Percentiles rank a stretch among this genome's conserved stretches.
Conservation (phyloP, 2,888 invertebrate genomes). For the Pterostichus niger region DNA sequence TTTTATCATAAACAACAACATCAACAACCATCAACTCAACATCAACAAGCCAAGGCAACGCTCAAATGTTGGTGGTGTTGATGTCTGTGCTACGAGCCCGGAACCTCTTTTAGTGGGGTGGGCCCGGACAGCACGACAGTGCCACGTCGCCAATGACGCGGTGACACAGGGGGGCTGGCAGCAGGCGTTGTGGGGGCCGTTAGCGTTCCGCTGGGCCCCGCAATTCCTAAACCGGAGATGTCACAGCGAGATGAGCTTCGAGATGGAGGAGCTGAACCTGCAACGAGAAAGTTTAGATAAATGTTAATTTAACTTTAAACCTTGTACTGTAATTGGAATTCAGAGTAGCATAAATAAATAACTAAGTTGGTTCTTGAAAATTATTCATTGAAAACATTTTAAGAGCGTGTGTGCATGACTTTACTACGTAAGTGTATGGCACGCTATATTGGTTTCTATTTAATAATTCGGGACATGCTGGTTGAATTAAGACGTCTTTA, state of each 20-base stretch:
- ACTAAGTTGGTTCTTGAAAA: too few relatives aligned
- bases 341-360: too few relatives aligned
- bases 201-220: constrained; percentile 82
- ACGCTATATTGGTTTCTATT: too few relatives aligned
- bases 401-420: too few relatives aligned
- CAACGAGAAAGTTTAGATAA: constrained; percentile 41
- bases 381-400: too few relatives aligned
- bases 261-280: constrained; percentile 86
- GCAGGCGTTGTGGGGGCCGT: constrained; percentile 88
- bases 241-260: constrained; percentile 86
- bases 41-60: constrained; percentile 1
- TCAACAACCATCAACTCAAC: neutral
- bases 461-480: too few relatives aligned
- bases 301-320: too few relatives aligned
- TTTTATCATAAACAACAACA: neutral
- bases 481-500: too few relatives aligned
- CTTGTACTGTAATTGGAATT: too few relatives aligned
- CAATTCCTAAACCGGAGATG: constrained; percentile 79
- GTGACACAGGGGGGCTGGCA: constrained; percentile 87
- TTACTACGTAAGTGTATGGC: too few relatives aligned
- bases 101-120: constrained; percentile 70
- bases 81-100: constrained; percentile 70
- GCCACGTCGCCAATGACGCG: constrained; percentile 80
- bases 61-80: neutral
- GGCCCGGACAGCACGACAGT: constrained; percentile 69